Base-by-base conservation (phyloP, 1,140 invertebrate species). In the Whitmania pigra region DNA sequence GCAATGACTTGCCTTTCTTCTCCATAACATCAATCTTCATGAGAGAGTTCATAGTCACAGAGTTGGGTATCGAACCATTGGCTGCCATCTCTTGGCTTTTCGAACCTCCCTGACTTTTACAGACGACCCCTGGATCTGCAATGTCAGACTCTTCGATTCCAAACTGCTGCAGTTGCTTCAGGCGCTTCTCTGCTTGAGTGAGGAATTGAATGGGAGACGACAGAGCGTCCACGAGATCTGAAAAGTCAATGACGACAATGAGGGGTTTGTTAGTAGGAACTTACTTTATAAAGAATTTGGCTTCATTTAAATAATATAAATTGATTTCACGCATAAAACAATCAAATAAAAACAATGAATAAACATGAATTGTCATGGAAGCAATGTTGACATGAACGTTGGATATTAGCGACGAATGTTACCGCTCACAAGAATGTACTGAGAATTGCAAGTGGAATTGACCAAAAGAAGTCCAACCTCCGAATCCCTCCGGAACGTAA, bases 401-500 rank as follows among this genome's bases (percentile, higher is more conserved):
- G 31, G 31, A 36, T 6, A 2, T 36, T 36, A 6, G 2, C 31
- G 31, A 36, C 2, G 31, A 36, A 3, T 36, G 31, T 36, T 36
- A 6, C 6, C 6, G 6, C 31, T 2, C 31, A 36, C 31, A 36
- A 36, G 2, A 36, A 36, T 36, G 2, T 5, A 53, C 13, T 43
- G 17, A 70, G 29, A 25, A 67, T 67, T 25, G 29, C 11, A 67
- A 27, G 18, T 22, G 20, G 49, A 49, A 49, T 49, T 3, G 11
- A 0, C 20, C 20, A 53, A 22, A 9, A 36, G n/a, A 0, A 25
- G 0, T n/a, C 15, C 22, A 5, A 91, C 91, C 91, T 87, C 94
- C 93, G 80, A 98, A 91, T 72, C 96, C 96, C 85, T 99, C 96
- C 69, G 97, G 97, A 73, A 99, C 94, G 84, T 99, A 99, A 76